Evolutionary conservation across 2,888 invertebrate species (phyloP), one percentile per base, ranked within the genome.

Genomic region (Macrosiphum euphorbiae): DNA sequence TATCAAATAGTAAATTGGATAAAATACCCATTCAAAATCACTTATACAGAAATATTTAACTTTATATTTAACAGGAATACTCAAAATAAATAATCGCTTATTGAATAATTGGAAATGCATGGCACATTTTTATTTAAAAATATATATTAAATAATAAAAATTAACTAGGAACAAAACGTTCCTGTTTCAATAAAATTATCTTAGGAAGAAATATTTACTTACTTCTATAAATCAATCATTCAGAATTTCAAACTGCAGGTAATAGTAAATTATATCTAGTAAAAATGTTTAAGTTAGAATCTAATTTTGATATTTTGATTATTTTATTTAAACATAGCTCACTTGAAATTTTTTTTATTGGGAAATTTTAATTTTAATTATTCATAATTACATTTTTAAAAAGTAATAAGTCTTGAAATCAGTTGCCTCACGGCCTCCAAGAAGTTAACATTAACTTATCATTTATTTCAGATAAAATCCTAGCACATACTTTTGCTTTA

Each of bases 381-480:
- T 67, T 67, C 67, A 67, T 44, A 91, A 58, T 24, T 52, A 44
- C n/a, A 52, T 8, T n/a, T 87, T 78, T 94, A 91, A 84, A 44
- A 86, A 87, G 55, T 94, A 91, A 84, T 55, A 86, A 90, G 67
- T 88, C 85, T 92, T 89, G 28, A 89, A 91, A 52, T 55, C 28
- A 85, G 28, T 89, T 90, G 8, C 35, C 11, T 94, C 78, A 94
- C 11, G 97, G 97, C 95, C 97, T 97, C 97, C 98, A 98, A 0
- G 97, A 97, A 52, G 97, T 97, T 3, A 97, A 96, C 50, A 96
- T 96, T 96, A 98, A 97, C 96, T 98, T 98, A 94, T 98, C 96
- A 95, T 98, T 98, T 94, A 98, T 96, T 96, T 98, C 98, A 44
- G 97, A 97, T 61, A 98, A 96, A 95, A 98, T 97, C 35, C 98